Evolutionary conservation across 2,113 vertebrate genomes (phyloP).

Genomic region (Chinchilla lanigera): DNA sequence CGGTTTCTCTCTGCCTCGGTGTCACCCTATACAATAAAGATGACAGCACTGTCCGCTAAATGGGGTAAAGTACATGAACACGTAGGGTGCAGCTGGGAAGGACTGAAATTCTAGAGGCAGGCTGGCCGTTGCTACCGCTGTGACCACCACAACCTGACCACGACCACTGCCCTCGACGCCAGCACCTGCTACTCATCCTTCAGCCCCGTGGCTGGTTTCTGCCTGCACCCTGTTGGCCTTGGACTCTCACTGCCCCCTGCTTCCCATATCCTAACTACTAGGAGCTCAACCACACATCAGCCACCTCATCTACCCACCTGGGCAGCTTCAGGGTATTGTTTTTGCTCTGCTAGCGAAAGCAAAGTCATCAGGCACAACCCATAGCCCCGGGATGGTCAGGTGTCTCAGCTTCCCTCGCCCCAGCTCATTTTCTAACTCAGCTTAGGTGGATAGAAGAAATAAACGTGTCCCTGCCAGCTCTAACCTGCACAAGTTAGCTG

Average conservation of each 20-base stretch:
- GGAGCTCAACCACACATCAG: not conserved
- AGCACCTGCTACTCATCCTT: not conserved
- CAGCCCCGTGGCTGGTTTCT: rapidly evolving
- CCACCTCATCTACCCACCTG: too few species aligned
- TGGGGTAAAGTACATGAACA: rapidly evolving
- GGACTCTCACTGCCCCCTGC: too few species aligned
- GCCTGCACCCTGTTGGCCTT: not conserved
- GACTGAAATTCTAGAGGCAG: not conserved
- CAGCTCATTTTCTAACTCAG: not conserved
- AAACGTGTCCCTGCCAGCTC: too few species aligned
- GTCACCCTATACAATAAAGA: too few species aligned
- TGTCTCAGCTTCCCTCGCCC: not conserved
- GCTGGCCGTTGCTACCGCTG: rapidly evolving
- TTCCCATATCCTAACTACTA: not conserved
- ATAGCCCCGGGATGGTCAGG: too few species aligned
- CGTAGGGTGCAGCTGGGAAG: not conserved
- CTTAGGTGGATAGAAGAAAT: not conserved
- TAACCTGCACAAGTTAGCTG: not conserved
- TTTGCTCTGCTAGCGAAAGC: not conserved
- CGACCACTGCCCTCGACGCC: not conserved
- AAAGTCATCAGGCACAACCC: too few species aligned
- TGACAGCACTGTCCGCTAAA: rapidly evolving
- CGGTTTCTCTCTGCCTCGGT: too few species aligned
- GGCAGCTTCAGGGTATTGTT: not conserved
- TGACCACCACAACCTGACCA: not conserved